A percentile compares a stretch with the other conserved stretches of the same genome.
Evolutionary conservation across 2,797 vertebrate species (phyloP).

Genomic region (Phylloscopus collybita): DNA sequence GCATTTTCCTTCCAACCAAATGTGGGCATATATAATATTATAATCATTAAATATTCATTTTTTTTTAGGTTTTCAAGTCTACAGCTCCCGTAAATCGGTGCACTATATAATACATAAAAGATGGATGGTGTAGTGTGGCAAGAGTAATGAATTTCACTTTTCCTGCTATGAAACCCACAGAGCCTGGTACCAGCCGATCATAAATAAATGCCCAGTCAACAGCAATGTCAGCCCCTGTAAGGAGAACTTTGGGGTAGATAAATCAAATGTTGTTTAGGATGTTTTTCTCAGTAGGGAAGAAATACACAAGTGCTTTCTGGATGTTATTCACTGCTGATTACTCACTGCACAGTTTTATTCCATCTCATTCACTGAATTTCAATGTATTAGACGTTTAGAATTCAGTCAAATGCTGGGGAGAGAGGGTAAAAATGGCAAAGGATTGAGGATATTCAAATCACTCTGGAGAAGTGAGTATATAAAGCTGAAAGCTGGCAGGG

Average conservation of each 20-base stretch:
- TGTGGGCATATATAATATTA: neutral
- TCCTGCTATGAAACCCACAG: constrained; percentile 48
- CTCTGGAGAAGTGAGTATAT: constrained; percentile 31
- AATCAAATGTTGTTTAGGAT: constrained; percentile 67
- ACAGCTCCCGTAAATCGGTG: constrained; percentile 38
- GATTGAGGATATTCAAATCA: constrained; percentile 34
- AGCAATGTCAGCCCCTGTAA: constrained; percentile 61
- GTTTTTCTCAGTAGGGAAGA: constrained; percentile 62
- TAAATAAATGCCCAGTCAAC: constrained; percentile 72
- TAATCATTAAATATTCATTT: constrained; percentile 58
- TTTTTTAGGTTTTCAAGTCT: constrained; percentile 34
- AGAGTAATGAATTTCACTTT: constrained; percentile 71
- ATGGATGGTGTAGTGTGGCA: constrained; percentile 57
- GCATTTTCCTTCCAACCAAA: constrained; percentile 24
- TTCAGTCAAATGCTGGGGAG: constrained; percentile 31
- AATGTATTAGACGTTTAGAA: constrained; percentile 56
- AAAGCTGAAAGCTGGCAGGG: constrained; percentile 37
- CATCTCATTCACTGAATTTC: constrained; percentile 62
- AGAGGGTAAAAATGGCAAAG: constrained; percentile 53
- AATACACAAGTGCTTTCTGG: constrained; percentile 59
- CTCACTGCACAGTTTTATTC: constrained; percentile 61
- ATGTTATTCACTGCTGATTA: constrained; percentile 71
- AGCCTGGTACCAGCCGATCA: constrained; percentile 43
- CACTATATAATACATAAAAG: constrained; percentile 49
- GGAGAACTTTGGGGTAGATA: constrained; percentile 59